Evolutionary conservation across 2,797 vertebrate species (phyloP), one percentile per base, ranked within the genome.

Genomic region (Oreonectes daqikongensis): DNA sequence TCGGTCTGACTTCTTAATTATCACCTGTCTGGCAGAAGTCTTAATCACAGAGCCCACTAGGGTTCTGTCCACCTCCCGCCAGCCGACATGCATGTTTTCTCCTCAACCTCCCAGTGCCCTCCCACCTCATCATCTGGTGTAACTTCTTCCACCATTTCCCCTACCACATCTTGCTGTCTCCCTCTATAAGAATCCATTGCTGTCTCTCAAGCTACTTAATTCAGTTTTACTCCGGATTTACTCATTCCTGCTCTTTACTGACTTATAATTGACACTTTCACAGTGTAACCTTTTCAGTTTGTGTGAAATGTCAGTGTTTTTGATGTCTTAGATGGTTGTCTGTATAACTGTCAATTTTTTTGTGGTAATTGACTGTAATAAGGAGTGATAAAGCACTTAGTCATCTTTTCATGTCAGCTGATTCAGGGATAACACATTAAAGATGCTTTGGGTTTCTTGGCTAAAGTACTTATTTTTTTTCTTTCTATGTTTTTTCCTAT

Each of bases 1-100:
- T 75, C 72, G 63, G 32, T 28, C 5, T 83, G 88, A 89, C 84
- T 83, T 60, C 75, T 83, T 90, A 92, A 92, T 91, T 86, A 90
- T 87, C 86, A 86, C 88, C 83, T 86, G 35, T 89, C 88, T 81
- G 28, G 53, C 76, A 72, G 84, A 91, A 82, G 83, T 80, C 60
- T 74, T 91, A 90, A 92, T 93, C 88, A 89, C 72, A 78, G 81
- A 83, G 83, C 75, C 79, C 77, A 81, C 67, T 30, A 67, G 42
- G 68, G 42, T 64, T 14, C 78, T 48, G 59, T 79, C 78, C 50
- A 72, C 38, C 66, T 61, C 72, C 59, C 52, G 67, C 69, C 38
- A 28, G 57, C 48, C 17, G 9, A 73, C 64, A 42, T 77, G 30
- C 28, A 17, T 30, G 44, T 48, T 44, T 9, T 85, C 78, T 72